Evolutionary conservation across 2,888 invertebrate species (phyloP), one percentile per base, ranked within the genome.

Genomic region (Cactoblastis cactorum): DNA sequence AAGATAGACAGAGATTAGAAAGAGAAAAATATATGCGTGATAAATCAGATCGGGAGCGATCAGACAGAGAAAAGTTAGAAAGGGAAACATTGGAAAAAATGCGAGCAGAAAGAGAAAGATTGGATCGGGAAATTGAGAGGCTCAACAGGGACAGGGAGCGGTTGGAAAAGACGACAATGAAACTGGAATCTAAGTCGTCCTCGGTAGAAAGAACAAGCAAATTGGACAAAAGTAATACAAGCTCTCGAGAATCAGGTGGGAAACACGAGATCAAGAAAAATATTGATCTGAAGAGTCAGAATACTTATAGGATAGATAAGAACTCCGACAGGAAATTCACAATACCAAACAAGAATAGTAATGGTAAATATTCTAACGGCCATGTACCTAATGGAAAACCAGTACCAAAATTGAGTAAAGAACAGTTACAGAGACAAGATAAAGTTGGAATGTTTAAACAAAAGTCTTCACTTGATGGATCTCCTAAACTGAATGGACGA

Each of bases 281-380:
- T 57, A 87, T 89, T 76, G 89, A 89, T 63, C 73, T 87, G 59
- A 84, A 89, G 64, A 83, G 75, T 61, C 85, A 88, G 61, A 88
- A 85, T 52, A 84, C 85, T n/a, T 84, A 83, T 58, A 81, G 90
- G 71, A 89, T 91, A 88, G 89, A 88, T 57, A 86, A 82, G 57
- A 87, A 85, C 52, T 76, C 72, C 62, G 86, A 88, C 33, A 82
- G 67, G 51, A 81, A 73, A 57, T 52, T 68, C 33, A 51, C 61
- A 12, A 55, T 66, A 47, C 65, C 74, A 11, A 73, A 64, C 58
- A 85, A 76, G 55, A 71, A 65, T 52, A 61, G 58, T 50, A 71
- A 81, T 52, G 67, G 68, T 38, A 83, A 70, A 65, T 63, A 66
- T 38, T 56, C 67, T 11, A 86, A 84, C 47, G 83, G 82, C 34